Base-by-base conservation (phyloP, 2,797 vertebrate species). In the Pteronotus mesoamericanus region DNA sequence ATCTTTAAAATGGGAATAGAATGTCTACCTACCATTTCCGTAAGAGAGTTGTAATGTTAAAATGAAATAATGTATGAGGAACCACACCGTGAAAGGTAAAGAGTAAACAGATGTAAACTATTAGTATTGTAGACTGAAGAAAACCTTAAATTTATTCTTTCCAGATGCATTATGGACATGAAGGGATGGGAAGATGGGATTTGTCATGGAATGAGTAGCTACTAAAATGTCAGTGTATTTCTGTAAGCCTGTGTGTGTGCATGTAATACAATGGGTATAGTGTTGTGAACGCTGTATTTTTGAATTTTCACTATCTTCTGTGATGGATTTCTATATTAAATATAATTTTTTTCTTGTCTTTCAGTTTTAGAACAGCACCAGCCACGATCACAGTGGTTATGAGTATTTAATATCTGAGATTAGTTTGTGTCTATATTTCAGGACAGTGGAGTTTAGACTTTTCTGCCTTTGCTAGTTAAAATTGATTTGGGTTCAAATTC, bases 401-500 rank as follows among this genome's bases (percentile, higher is more conserved):
- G 55, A 74, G 9, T 88, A 89, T 91, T 77, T 94, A 46, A 48
- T 92, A 87, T n/a, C 29, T 77, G 74, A 77, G 46, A 39, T 46
- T 72, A 83, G 24, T 90, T 86, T 78, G 18, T 88, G 37, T 29
- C 29, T 85, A 2, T 51, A 80, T 88, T 95, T 96, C 66, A 91
- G 48, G 37, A 85, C 8, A 89, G 9, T 7, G 77, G 44, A 5
- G 9, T 71, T 92, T 82, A 75, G 16, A 66, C 0, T 83, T 46
- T 83, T 78, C 46, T 86, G 59, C 16, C 22, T 82, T 85, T 78
- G 6, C 26, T 59, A 57, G 26, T 48, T 92, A 86, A 93, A 90
- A 78, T 53, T 91, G 48, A 89, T 82, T 94, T 93, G 84, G 42
- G 1, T 79, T 91, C 39, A 64, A 77, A 95, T 92, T 92, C 5